These are phyloP conservation scores for Lycaena phlaeas DNA, from an alignment of 2,888 invertebrate genomes.

Conservation along the genomic window DNA sequence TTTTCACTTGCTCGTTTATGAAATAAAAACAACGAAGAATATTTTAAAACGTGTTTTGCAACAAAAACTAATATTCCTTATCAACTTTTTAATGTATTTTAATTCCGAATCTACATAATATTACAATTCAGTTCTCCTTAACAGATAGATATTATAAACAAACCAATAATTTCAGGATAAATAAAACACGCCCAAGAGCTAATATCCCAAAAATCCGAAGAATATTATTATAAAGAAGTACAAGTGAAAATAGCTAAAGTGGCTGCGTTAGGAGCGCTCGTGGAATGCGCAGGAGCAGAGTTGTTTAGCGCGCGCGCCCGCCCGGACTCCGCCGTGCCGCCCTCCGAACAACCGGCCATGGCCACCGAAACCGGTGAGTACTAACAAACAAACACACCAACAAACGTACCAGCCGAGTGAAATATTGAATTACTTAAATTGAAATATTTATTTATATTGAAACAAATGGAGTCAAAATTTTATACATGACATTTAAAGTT, in stretches of 20 bases:
- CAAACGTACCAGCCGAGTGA: background rate
- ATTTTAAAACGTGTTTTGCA: too few relatives aligned
- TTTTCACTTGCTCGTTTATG: too few relatives aligned
- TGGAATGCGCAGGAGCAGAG: constrained; percentile 68
- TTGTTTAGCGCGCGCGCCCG: constrained; percentile 62
- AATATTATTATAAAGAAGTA: constrained; percentile 18
- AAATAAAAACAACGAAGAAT: too few relatives aligned
- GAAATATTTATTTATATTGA: too few relatives aligned
- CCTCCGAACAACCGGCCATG: constrained; percentile 67
- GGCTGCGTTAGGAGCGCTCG: constrained; percentile 55
- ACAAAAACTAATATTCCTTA: too few relatives aligned
- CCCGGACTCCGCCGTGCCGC: constrained; percentile 63
- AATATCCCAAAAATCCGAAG: constrained; percentile 16
- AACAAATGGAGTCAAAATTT: too few relatives aligned
- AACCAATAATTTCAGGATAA: constrained; percentile 4
- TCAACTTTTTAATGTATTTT: too few relatives aligned
- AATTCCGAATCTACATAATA: too few relatives aligned
- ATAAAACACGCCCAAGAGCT: constrained; percentile 11
- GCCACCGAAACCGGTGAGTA: constrained; percentile 67
- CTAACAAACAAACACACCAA: background rate
- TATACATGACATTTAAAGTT: too few relatives aligned
- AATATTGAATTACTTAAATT: too few relatives aligned
- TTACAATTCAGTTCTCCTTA: too few relatives aligned
- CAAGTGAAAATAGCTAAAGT: constrained; percentile 46
- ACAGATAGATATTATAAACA: background rate